A percentile compares a stretch with the other conserved stretches of the same genome.
Conservation (phyloP, 1,140 invertebrate genomes). For the Melanaphis sacchari region DNA sequence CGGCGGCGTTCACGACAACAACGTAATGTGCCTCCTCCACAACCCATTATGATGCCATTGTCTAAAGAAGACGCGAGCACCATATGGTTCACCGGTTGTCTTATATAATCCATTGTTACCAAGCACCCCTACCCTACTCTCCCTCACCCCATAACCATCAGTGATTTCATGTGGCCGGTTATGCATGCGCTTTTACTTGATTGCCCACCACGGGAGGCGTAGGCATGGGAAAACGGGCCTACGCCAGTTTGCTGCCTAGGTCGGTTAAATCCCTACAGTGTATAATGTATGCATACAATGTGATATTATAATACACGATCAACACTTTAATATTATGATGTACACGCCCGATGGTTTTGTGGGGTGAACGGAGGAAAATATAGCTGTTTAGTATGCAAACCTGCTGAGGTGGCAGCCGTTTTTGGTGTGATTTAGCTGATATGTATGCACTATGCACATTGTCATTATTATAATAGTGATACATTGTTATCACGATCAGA, state of each 20-base stretch:
- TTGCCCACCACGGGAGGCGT: background rate
- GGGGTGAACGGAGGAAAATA: background rate
- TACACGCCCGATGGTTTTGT: background rate
- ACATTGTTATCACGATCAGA: background rate
- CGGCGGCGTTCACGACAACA: background rate
- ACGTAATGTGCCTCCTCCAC: background rate
- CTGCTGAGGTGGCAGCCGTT: background rate
- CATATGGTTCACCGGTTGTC: background rate
- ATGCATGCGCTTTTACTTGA: slow-evolving; percentile 1
- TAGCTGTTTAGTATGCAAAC: slow-evolving; percentile 18
- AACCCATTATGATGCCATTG: background rate
- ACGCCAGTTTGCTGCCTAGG: background rate
- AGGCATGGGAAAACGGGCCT: background rate
- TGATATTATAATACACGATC: background rate
- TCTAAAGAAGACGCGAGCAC: background rate
- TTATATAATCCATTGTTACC: background rate
- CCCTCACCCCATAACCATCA: too few relatives aligned
- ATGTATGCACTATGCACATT: background rate
- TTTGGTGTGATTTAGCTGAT: background rate
- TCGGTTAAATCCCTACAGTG: background rate
- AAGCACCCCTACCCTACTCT: background rate
- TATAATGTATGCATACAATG: background rate
- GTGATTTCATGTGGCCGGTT: background rate
- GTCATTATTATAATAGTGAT: slow-evolving; percentile 3
- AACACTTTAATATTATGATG: background rate